Evolutionary conservation across 1,140 invertebrate species (phyloP).

Genomic region (Tribolium castaneum): DNA sequence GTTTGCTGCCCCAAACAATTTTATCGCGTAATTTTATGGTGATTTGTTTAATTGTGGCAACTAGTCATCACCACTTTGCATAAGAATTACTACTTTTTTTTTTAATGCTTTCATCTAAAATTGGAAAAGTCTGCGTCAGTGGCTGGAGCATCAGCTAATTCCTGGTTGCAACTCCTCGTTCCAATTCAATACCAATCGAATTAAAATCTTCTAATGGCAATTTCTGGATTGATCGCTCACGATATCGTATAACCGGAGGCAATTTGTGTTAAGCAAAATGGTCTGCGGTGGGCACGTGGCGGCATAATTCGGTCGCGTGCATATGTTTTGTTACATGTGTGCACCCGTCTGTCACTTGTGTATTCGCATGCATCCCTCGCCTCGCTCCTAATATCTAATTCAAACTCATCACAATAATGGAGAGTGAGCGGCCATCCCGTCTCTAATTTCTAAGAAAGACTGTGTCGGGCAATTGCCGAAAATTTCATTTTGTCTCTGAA

Average conservation of each 20-base stretch:
- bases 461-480: not conserved
- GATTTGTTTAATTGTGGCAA: no score
- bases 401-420: slow-evolving; percentile 45
- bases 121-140: no score
- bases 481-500: slow-evolving; percentile 22
- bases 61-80: no score
- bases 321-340: slow-evolving; percentile 51
- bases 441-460: slow-evolving; percentile 38
- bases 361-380: slow-evolving; percentile 42
- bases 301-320: slow-evolving; percentile 54
- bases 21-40: no score
- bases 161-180: no score
- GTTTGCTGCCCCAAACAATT: no score
- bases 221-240: slow-evolving; percentile 49
- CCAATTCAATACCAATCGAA: slow-evolving; percentile 24
- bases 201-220: slow-evolving; percentile 45
- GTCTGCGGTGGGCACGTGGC: slow-evolving; percentile 49
- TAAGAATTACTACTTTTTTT: no score
- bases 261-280: slow-evolving; percentile 53
- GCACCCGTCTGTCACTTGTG: slow-evolving; percentile 35
- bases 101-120: no score
- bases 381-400: slow-evolving; percentile 42
- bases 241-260: slow-evolving; percentile 49
- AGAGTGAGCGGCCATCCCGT: not conserved
- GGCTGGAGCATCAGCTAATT: no score